These are phyloP conservation scores for Pyxicephalus adspersus DNA, from an alignment of 2,113 vertebrate genomes.

Conservation along the genomic window DNA sequence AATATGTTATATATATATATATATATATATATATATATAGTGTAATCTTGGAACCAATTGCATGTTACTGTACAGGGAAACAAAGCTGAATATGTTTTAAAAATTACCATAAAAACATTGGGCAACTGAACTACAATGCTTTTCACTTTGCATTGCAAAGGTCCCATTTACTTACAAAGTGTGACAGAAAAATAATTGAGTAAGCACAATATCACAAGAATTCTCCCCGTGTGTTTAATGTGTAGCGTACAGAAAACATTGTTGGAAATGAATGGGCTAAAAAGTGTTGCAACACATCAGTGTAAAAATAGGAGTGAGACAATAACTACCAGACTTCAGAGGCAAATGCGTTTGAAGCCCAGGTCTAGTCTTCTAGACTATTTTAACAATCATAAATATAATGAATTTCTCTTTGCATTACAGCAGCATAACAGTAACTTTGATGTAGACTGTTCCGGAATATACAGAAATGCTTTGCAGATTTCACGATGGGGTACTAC, in stretches of 20 bases:
- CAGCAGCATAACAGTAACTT: slow-evolving; percentile 13
- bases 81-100: neutral
- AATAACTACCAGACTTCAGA: slow-evolving; percentile 26
- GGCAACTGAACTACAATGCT: slow-evolving; percentile 1
- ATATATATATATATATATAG: too few species aligned
- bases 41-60: too few species aligned
- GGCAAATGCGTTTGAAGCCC: neutral
- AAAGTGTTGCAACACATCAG: slow-evolving; percentile 42
- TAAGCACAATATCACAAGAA: slow-evolving; percentile 42
- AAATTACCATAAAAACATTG: slow-evolving; percentile 16
- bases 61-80: too few species aligned
- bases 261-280: slow-evolving; percentile 39
- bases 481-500: slow-evolving; percentile 19
- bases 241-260: slow-evolving; percentile 24
- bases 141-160: slow-evolving; percentile 20
- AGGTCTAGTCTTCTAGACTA: slow-evolving; percentile 12
- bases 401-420: slow-evolving; percentile 23
- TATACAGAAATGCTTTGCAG: slow-evolving; percentile 19
- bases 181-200: slow-evolving; percentile 45
- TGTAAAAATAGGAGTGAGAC: slow-evolving; percentile 40
- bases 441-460: slow-evolving; percentile 13
- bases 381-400: slow-evolving; percentile 37
- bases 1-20: too few species aligned
- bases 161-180: neutral
- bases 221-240: slow-evolving; percentile 44